Base-by-base conservation (phyloP, 2,888 invertebrate genomes). In the Chrysotoxum bicinctum region DNA sequence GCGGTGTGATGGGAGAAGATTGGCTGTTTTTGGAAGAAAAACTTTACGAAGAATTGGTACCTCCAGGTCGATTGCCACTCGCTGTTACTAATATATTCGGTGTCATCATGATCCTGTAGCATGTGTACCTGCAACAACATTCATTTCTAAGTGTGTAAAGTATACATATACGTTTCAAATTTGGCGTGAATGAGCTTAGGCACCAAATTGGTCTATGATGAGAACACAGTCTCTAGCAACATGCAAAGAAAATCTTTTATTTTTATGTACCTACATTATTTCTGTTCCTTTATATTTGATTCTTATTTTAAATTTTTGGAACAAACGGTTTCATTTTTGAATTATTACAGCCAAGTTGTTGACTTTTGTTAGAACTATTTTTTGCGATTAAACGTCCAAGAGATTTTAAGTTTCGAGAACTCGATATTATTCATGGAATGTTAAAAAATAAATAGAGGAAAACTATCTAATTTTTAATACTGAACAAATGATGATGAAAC, bases 11-110 rank as follows among this genome's bases (percentile, higher is more conserved):
- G 69, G 62, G 35, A 14, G 60, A 62, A 60, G 72, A 69, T 74
- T 74, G 74, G 35, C 54, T 73, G 35, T 78, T 83, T 74, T 56
- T 62, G 77, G 54, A 60, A 45, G 45, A 45, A 37, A 21, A 35
- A 60, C 52, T 43, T 56, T 56, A 48, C 30, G 4, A 52, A n/a
- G 48, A 83, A 78, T 75, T 48, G 74, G 69, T 64, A 79, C 79
- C 83, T 74, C 23, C 70, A 66, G 70, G 79, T 79, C 79, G 74
- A 84, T 75, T 84, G 83, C 78, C 30, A 56, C 78, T 79, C 56
- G 43, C 79, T 69, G 62, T 83, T 66, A 58, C 74, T 84, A 84
- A 84, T 79, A 74, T 79, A 84, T 79, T 79, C 78, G 43, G 70
- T 79, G 83, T 84, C 83, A 84, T 79, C 83, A 70, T 70, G 83